A percentile compares a stretch with the other conserved stretches of the same genome.
Evolutionary conservation across 2,113 vertebrate genomes (phyloP).

Genomic region (Athene noctua): DNA sequence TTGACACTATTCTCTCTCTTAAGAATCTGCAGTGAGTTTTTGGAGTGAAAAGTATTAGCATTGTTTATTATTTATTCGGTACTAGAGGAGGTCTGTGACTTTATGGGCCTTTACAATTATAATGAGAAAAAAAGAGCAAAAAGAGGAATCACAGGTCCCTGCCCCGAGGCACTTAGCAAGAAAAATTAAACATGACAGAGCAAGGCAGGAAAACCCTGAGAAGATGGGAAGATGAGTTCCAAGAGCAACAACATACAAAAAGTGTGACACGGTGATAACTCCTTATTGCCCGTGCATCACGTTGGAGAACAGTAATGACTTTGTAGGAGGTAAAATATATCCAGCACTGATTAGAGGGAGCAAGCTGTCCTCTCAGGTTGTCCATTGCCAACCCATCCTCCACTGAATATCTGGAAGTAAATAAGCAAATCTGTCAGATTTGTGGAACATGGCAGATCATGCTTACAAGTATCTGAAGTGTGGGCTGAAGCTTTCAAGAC

Average conservation of each 20-base stretch:
- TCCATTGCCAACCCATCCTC: not conserved
- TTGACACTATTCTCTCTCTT: slow-evolving; percentile 19
- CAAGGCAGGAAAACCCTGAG: not conserved
- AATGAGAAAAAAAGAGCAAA: not conserved
- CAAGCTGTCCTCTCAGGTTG: not conserved
- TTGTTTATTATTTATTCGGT: slow-evolving; percentile 15
- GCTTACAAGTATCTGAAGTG: not conserved
- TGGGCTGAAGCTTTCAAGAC: slow-evolving; percentile 33
- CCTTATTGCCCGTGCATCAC: not conserved
- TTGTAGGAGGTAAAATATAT: not conserved
- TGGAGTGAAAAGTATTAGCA: slow-evolving; percentile 16
- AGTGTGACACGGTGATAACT: not conserved
- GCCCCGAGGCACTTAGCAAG: not conserved
- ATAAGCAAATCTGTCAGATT: not conserved
- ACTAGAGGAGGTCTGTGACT: not conserved
- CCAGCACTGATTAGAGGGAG: not conserved
- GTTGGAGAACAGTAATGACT: not conserved
- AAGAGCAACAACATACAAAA: not conserved
- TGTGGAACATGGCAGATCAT: not conserved
- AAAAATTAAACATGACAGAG: not conserved
- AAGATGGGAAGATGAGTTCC: not conserved
- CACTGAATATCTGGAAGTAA: not conserved
- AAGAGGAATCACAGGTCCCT: not conserved
- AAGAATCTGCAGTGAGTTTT: slow-evolving; percentile 38
- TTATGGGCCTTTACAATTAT: not conserved